Evolutionary conservation across 1,140 invertebrate species (phyloP), one percentile per base, ranked within the genome.

Genomic region (Atta cephalotes): DNA sequence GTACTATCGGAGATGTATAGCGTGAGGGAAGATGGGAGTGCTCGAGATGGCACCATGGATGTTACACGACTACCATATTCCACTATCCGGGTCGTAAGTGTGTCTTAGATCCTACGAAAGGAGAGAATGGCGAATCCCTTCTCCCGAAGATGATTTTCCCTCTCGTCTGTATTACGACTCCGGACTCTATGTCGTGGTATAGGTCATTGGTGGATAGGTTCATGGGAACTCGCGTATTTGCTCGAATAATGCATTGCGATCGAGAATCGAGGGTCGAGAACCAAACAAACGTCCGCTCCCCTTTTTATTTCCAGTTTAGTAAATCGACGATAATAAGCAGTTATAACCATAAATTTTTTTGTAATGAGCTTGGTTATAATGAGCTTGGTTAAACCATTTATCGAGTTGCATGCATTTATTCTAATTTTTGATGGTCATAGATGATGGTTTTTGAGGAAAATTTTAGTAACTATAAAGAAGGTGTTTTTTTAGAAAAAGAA

Each of bases 121-220:
- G 87, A 91, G 90, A 91, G 90, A 91, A 91, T 87, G 89, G 89
- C 87, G 79, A 79, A 91, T 91, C 90, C 89, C 90, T 91, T 91
- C 89, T 92, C 91, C 85, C 88, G 85, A 77, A 88, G 91, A 93
- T 91, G 90, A 92, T 94, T 89, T 84, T 90, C 90, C 76, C 90
- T 90, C 88, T 92, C 91, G 80, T 88, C 66, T 81, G 76, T 85
- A 31, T 90, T 87, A 82, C 81, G 71, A 88, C 89, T 71, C 51
- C 14, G 49, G 51, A 70, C 79, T 84, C 21, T 56, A 63, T 21
- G 14, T 58, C 31, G 31, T 53, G 80, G 84, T 89, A 92, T 92
- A 92, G 92, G 92, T 93, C 92, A 93, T 87, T 92, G 86, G 86
- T 89, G 89, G 87, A 84, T 85, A 89, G 81, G 82, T 89, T 89